Evolutionary conservation across 1,140 invertebrate genomes (phyloP), one percentile per base, ranked within the genome.

Genomic region (Formica selysi): DNA sequence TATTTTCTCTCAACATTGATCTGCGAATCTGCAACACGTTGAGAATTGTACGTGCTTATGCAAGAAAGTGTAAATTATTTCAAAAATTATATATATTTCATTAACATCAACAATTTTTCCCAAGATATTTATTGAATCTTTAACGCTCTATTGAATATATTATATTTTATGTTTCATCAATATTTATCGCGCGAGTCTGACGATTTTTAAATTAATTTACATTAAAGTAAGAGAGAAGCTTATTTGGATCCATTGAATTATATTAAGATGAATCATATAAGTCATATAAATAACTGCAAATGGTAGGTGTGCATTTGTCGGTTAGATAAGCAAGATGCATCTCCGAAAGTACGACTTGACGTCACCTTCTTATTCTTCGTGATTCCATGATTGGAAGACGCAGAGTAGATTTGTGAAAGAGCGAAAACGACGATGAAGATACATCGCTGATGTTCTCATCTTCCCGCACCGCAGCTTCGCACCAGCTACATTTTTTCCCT

Each of bases 301-400:
- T 44, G 54, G 59, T 61, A 61, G 38, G 3, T 22, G 38, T 36
- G 19, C 79, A 81, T 81, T 81, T 73, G 68, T 67, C 38, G 54
- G 54, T 61, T 62, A 51, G 16, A 83, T 83, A 83, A 83, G 79
- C 79, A 83, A 83, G 79, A 83, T 74, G 68, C 68, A 83, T 81
- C 67, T 59, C 26, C 16, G 70, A 81, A 61, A 19, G 54, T 83
- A 38, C 36, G 26, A 57, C 51, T 54, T 57, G 54, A 8, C 67
- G 57, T 19, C 68, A 44, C n/a, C 29, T 83, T 83, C 38, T 83
- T 83, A 83, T 61, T 83, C 71, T 83, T 83, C 79, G 67, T 81
- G 79, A 74, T 73, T 73, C 13, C 26, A 74, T 74, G 79, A 83
- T 74, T 83, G 54, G 79, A 83, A 83, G 54, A 83, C 67, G 38